These are phyloP conservation scores for Cherax destructor DNA, from an alignment of 1,140 invertebrate species.

Conservation along the genomic window DNA sequence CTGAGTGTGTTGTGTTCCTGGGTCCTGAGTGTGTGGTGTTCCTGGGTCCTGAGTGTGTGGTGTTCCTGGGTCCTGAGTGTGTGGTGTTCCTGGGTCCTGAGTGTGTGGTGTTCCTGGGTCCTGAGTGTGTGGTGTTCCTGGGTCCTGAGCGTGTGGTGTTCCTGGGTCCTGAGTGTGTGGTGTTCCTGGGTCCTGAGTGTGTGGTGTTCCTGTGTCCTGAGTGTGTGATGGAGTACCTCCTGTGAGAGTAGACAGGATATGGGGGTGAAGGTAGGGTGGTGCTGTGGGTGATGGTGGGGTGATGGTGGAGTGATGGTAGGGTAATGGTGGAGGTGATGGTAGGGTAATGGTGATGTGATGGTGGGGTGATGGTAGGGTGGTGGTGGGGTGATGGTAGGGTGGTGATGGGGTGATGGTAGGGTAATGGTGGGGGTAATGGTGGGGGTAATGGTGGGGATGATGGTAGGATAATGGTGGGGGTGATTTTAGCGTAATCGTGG, in stretches of 20 bases:
- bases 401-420: not conserved
- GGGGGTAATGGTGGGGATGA: not conserved
- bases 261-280: not conserved
- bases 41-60: too few relatives aligned
- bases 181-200: too few relatives aligned
- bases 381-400: not conserved
- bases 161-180: too few relatives aligned
- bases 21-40: too few relatives aligned
- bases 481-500: not conserved
- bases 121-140: too few relatives aligned
- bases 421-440: not conserved
- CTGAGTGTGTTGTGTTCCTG: too few relatives aligned
- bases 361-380: not conserved
- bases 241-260: not conserved
- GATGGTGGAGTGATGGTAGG: not conserved
- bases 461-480: not conserved
- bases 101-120: too few relatives aligned
- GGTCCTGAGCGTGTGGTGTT: too few relatives aligned
- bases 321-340: not conserved
- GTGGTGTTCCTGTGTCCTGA: too few relatives aligned
- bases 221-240: too few relatives aligned
- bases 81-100: too few relatives aligned
- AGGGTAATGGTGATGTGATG: not conserved
- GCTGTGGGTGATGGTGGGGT: not conserved
- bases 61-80: too few relatives aligned